Evolutionary conservation across 2,113 vertebrate genomes (phyloP), one percentile per base, ranked within the genome.

Genomic region (Ctenodactylus gundi): DNA sequence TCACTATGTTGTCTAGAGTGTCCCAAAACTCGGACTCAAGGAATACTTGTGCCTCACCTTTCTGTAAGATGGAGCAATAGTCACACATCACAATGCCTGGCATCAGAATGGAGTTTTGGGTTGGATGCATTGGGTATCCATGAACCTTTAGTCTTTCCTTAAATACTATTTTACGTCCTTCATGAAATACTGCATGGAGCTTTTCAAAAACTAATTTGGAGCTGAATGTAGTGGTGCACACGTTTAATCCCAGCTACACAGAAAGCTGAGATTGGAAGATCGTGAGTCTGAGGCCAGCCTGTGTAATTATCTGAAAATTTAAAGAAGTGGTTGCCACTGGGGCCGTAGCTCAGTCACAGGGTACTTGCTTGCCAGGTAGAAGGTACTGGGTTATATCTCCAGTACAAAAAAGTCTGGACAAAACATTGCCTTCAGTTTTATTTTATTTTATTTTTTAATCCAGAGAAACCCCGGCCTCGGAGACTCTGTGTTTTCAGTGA

Each of bases 401-500:
- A 75, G 46, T 21, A 75, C 29, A 75, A 73, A 49, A 49, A 34
- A 34, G 44, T 51, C 3, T 51, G 29, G 34, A 34, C 34, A 20
- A 68, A 67, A 55, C n/a, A n/a, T n/a, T n/a, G n/a, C n/a, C n/a
- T n/a, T n/a, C n/a, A n/a, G n/a, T n/a, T n/a, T n/a, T n/a, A n/a
- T n/a, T n/a, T n/a, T n/a, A n/a, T n/a, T n/a, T n/a, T n/a, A n/a
- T n/a, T n/a, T n/a, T n/a, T n/a, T n/a, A n/a, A 60, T 4, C 1
- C 11, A 76, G 46, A 83, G 25, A 96, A 97, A 97, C 85, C 85
- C 65, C 82, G 62, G 92, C 64, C 68, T 87, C 41, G 0, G 75
- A 96, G 96, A 83, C 92, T 96, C 89, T 96, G 97, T 93, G 96
- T 97, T 97, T 94, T 92, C 93, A 97, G 97, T 95, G 93, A 97